Percentiles rank a stretch among this genome's conserved stretches.
phyloP scores from a whole-genome alignment of 2,113 vertebrate species.

The Trachemys scripta region DNA sequence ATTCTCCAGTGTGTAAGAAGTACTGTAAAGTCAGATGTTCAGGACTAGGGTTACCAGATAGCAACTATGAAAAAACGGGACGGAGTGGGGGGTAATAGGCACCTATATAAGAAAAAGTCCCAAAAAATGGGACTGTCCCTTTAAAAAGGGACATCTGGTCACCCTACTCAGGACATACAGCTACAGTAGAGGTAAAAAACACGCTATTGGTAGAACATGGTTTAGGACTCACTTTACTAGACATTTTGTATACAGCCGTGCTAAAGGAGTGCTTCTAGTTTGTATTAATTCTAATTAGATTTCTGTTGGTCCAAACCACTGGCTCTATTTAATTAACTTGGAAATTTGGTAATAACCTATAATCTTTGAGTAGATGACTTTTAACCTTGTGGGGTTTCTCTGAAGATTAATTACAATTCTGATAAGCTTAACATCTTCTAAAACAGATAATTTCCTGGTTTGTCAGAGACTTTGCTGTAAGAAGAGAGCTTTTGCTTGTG shows the following conservation, averaged over 20 bases:
- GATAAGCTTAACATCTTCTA: not conserved
- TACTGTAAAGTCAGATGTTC: not conserved
- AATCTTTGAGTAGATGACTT: not conserved
- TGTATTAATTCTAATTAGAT: not conserved
- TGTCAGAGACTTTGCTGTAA: not conserved
- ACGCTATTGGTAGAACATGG: not conserved
- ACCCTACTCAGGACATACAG: not conserved
- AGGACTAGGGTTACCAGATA: not conserved
- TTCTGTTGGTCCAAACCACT: not conserved
- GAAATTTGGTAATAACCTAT: not conserved
- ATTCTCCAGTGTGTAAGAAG: not conserved
- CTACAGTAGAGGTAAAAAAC: not conserved
- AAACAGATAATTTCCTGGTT: not conserved
- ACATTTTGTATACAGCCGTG: not conserved
- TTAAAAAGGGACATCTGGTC: no score
- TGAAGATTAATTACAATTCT: not conserved
- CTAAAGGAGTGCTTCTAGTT: not conserved
- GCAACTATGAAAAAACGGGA: no score
- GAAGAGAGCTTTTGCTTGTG: not conserved
- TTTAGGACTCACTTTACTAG: not conserved
- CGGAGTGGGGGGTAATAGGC: no score
- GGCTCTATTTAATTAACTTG: slow-evolving; percentile 15
- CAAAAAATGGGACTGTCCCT: no score
- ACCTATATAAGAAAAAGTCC: no score
- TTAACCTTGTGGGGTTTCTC: not conserved